Conservation (phyloP, 2,888 invertebrate species). For the Galeopsomyia nigrocyanea region DNA sequence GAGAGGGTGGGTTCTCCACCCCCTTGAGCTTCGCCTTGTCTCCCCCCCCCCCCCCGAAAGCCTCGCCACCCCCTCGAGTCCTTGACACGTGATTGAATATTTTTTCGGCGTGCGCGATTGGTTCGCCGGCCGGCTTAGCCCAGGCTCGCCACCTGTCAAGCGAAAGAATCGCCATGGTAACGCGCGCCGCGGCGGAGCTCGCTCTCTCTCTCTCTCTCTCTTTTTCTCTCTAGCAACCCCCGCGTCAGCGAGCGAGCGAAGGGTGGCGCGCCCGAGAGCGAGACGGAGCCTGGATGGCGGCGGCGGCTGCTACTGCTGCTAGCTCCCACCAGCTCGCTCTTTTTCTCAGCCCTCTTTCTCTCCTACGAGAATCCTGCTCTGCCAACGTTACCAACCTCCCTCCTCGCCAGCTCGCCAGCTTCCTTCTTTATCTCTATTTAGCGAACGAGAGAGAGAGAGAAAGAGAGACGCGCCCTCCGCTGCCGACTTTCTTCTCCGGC, state of each 20-base stretch:
- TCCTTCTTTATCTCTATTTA: conserved; percentile 41
- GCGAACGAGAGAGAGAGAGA: not conserved
- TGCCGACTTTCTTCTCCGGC: conserved; percentile 33
- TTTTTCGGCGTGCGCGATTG: conserved; percentile 68
- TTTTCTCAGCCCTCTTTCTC: conserved; percentile 1
- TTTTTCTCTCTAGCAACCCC: conserved; percentile 20
- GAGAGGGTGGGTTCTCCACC: conserved; percentile 11
- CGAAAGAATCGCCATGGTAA: conserved; percentile 68
- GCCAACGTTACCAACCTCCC: too few species aligned
- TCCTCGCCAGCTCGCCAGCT: not conserved
- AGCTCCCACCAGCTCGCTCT: conserved; percentile 28
- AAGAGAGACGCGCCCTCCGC: not conserved
- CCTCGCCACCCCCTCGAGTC: conserved; percentile 56
- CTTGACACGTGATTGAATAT: conserved; percentile 69
- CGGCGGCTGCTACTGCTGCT: conserved; percentile 50
- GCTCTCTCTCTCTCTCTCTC: conserved; percentile 15
- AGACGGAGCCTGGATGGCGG: conserved; percentile 28
- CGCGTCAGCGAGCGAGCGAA: conserved; percentile 29
- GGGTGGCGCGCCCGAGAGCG: conserved; percentile 47
- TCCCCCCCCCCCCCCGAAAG: conserved; percentile 46
- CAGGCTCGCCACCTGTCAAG: conserved; percentile 63
- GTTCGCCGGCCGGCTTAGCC: conserved; percentile 60
- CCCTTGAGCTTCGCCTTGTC: conserved; percentile 46
- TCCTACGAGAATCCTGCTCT: conserved; percentile 18
- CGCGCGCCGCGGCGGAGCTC: conserved; percentile 49